Percentiles rank a stretch among this genome's conserved stretches.
Evolutionary conservation across 2,113 vertebrate genomes (phyloP).

Genomic region (Nansenia antarctica): DNA sequence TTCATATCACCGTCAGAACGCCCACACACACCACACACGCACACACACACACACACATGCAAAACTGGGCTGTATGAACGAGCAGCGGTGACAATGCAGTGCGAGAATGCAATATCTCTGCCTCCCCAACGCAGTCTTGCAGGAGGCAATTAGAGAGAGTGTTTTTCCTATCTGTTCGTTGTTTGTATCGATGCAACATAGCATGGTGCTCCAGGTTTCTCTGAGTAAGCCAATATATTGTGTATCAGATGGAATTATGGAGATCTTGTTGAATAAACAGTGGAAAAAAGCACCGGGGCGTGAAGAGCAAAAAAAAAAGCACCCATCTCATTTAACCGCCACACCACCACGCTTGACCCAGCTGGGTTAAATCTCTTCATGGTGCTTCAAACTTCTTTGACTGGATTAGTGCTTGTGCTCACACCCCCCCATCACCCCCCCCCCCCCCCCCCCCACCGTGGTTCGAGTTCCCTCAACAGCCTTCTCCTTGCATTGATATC

Average conservation of each 20-base stretch:
- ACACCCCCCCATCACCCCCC: background rate
- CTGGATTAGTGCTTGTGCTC: background rate
- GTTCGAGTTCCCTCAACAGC: background rate
- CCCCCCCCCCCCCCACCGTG: too few relatives aligned
- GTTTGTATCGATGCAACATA: background rate
- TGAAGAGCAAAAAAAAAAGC: background rate
- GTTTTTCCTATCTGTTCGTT: background rate
- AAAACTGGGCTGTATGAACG: too few relatives aligned
- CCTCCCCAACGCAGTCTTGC: too few relatives aligned
- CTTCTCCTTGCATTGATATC: background rate
- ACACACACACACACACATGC: conserved; percentile 1
- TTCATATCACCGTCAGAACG: background rate
- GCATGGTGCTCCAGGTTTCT: background rate
- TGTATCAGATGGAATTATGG: conserved; percentile 3
- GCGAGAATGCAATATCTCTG: too few relatives aligned
- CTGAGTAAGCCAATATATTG: background rate
- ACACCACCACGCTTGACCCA: too few relatives aligned
- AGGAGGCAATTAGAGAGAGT: background rate
- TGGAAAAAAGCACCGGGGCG: background rate
- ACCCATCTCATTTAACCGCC: conserved; percentile 2
- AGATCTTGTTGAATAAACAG: background rate
- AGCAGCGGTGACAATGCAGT: too few relatives aligned
- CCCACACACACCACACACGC: background rate
- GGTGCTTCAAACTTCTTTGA: background rate
- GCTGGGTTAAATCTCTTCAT: background rate